Conservation (phyloP, 2,797 vertebrate species). For the Eospalax fontanierii region DNA sequence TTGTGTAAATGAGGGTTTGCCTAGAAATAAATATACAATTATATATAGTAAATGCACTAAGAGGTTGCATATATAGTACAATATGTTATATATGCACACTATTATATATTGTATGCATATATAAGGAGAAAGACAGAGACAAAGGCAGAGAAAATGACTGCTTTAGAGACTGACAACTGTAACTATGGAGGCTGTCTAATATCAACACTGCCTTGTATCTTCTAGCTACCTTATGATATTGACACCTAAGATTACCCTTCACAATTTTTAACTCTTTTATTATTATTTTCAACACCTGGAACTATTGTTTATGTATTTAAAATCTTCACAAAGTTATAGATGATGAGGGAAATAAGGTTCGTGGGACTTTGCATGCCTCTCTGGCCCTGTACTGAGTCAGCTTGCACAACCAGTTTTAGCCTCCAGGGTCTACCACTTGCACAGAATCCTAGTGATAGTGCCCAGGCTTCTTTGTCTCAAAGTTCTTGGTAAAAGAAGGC, state of each 20-base stretch:
- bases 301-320: background rate
- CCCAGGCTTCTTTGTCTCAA: accelerated
- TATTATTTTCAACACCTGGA: background rate
- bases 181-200: background rate
- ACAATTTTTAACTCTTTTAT: background rate
- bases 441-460: no score
- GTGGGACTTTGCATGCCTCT: background rate
- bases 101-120: no score
- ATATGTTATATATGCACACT: no score
- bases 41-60: background rate
- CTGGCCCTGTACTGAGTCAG: background rate
- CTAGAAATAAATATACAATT: background rate
- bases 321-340: background rate
- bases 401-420: background rate
- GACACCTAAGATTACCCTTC: background rate
- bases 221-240: background rate
- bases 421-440: accelerated
- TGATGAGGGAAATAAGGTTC: background rate
- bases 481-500: background rate
- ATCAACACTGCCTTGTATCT: background rate
- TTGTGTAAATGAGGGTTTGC: background rate
- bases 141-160: no score
- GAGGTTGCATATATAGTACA: background rate
- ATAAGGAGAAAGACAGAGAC: background rate
- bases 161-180: no score